Evolutionary conservation across 2,888 invertebrate species (phyloP), one percentile per base, ranked within the genome.

Genomic region (Amblyteles armatorius): DNA sequence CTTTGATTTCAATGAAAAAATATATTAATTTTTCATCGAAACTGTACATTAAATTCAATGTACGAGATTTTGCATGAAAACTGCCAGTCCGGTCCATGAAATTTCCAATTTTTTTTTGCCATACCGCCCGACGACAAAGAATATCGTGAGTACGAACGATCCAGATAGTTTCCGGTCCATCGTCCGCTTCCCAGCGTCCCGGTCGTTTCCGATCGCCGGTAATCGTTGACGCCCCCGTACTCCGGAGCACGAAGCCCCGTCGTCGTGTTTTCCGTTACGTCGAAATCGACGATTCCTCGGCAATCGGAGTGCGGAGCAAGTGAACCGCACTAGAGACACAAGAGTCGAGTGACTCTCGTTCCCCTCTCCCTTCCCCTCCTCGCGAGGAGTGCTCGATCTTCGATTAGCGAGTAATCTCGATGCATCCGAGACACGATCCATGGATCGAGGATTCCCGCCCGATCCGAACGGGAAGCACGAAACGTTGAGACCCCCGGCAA

Each of bases 401-500:
- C 76, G 57, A 86, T 84, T 76, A 50, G 68, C 67, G 69, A 74
- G 77, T 78, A 77, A 79, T 81, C 76, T 77, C 80, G 68, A 80
- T 76, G 16, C 48, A 57, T 5, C 22, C 63, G 22, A 40, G 29
- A 40, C 19, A 16, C 19, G 73, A 60, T 60, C 19, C 19, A 7
- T 16, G 26, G 40, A 65, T 71, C 67, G 22, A 60, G 72, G 72
- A 65, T 72, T 11, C 44, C 63, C 29, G 71, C 22, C 13, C 33
- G 65, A 71, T 50, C 76, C 63, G 6, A 65, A 50, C 11, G 22
- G 50, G 57, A 72, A 79, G 50, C 57, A 68, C 44, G 44, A 82
- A 76, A 80, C 67, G 74, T 68, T 67, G 40, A 77, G 16, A 55
- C 7, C 57, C 69, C 65, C 55, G 36, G 55, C 78, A 77, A 84